Evolutionary conservation across 2,888 invertebrate genomes (phyloP), one percentile per base, ranked within the genome.

Genomic region (Laothoe populi): DNA sequence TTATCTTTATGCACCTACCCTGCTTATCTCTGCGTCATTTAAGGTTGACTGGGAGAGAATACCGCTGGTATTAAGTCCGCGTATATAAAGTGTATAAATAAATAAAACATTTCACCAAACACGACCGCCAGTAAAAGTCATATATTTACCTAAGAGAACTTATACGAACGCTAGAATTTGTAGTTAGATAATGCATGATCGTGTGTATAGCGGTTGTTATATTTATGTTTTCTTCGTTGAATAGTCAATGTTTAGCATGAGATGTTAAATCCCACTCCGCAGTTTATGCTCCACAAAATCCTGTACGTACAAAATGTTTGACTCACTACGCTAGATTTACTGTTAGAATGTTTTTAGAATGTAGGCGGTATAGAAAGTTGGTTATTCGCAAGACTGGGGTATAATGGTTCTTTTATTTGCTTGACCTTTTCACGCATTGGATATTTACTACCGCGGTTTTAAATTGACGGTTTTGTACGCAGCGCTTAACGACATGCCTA

Each of bases 281-380:
- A 45, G 62, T 72, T 70, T 78, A 82, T 80, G 86, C 86, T 88
- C 84, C 78, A 78, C 77, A 86, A 70, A 86, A 88, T 87, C 91
- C 92, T 92, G 89, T 83, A 88, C 85, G 91, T 92, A 92, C 91
- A 92, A 92, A 86, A 79, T 75, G 78, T 78, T 71, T 78, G 75
- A 79, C 73, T 77, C 83, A 78, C 79, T 75, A 70, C 74, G 75
- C 78, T 86, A 86, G 84, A 79, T 44, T 75, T 76, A 71, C 72
- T 78, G 82, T 82, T 87, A 89, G 83, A 42, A 42, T 59, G 38
- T 59, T 61, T n/a, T 45, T 42, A 62, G 26, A 49, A 4, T 48
- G 42, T 60, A 62, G 57, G n/a, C 44, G 24, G 31, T 24, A 49
- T 19, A 19, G 44, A 49, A 42, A 26, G 45, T 57, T 46, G 60